A percentile compares a stretch with the other conserved stretches of the same genome.
Evolutionary conservation across 1,140 invertebrate species (phyloP).

Genomic region (Trigoniulus corallinus): DNA sequence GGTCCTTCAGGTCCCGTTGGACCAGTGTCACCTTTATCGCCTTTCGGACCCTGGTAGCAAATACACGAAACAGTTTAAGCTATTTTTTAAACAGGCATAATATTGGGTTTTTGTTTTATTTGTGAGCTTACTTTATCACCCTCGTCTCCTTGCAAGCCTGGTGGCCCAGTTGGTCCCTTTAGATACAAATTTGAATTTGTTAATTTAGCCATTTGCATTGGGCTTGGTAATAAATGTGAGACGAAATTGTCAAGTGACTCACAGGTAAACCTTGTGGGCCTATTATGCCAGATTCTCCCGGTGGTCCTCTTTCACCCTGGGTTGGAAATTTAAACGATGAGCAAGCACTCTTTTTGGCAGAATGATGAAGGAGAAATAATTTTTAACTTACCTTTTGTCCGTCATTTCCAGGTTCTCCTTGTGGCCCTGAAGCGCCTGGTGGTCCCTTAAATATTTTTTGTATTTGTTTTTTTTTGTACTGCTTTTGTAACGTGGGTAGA

Average conservation of each 20-base stretch:
- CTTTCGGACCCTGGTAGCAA: constrained; percentile 12
- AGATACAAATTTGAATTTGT: background rate
- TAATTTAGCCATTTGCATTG: too few relatives aligned
- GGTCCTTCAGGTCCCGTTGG: constrained; percentile 20
- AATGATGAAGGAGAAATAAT: background rate
- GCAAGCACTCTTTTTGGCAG: too few relatives aligned
- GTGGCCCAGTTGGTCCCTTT: constrained; percentile 12
- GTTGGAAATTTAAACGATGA: too few relatives aligned
- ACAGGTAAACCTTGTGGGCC: constrained; percentile 16
- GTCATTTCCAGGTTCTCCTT: constrained; percentile 16
- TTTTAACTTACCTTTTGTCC: constrained; percentile 2
- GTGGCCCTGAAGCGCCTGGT: constrained; percentile 19
- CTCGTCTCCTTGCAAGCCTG: constrained; percentile 20
- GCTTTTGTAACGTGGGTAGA: too few relatives aligned
- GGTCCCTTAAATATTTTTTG: constrained; percentile 8
- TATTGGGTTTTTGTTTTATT: background rate
- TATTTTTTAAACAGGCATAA: background rate
- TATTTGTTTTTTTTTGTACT: background rate
- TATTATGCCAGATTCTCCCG: constrained; percentile 19
- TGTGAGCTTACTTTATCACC: constrained; percentile 12
- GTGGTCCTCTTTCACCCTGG: constrained; percentile 13
- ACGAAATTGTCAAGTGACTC: constrained; percentile 5
- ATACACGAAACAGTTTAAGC: background rate
- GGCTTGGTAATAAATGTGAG: too few relatives aligned
- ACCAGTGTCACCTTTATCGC: constrained; percentile 21